A percentile compares a stretch with the other conserved stretches of the same genome.
Conservation (phyloP, 1,140 invertebrate species). For the Melitaea cinxia region DNA sequence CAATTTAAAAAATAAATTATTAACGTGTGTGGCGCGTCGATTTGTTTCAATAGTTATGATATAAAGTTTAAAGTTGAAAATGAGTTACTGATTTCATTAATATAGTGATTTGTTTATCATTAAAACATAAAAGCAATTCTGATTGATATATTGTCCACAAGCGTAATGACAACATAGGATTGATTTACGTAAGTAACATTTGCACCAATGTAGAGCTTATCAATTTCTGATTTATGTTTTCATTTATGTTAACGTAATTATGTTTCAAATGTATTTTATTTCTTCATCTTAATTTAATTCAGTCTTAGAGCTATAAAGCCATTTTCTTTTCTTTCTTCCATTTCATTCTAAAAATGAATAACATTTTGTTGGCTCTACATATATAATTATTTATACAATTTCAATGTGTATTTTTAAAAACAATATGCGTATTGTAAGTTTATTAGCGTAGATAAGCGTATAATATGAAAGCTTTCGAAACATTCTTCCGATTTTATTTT, state of each 20-base stretch:
- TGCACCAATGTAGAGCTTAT: conserved; percentile 65
- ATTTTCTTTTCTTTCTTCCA: too few species aligned
- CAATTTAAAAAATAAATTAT: conserved; percentile 8
- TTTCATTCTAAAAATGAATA: too few species aligned
- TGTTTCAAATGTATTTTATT: not conserved
- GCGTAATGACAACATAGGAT: conserved; percentile 50
- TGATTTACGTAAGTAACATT: conserved; percentile 69
- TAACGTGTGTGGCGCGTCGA: not conserved
- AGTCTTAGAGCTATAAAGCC: too few species aligned
- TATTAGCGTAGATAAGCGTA: not conserved
- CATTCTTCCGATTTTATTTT: not conserved
- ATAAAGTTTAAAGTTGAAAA: conserved; percentile 20
- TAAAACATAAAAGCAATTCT: conserved; percentile 34
- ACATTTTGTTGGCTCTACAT: too few species aligned
- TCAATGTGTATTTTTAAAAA: too few species aligned
- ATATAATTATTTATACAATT: too few species aligned
- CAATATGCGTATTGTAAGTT: too few species aligned
- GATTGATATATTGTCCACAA: conserved; percentile 57
- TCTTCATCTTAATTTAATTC: too few species aligned
- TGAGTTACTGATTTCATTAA: conserved; percentile 33
- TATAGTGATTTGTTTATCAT: conserved; percentile 34
- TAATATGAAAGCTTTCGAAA: not conserved
- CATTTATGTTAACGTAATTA: conserved; percentile 14
- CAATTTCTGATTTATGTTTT: conserved; percentile 66
- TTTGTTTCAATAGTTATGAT: conserved; percentile 8